phyloP scores from a whole-genome alignment of 1,140 invertebrate genomes.

The Archivesica marissinica region DNA sequence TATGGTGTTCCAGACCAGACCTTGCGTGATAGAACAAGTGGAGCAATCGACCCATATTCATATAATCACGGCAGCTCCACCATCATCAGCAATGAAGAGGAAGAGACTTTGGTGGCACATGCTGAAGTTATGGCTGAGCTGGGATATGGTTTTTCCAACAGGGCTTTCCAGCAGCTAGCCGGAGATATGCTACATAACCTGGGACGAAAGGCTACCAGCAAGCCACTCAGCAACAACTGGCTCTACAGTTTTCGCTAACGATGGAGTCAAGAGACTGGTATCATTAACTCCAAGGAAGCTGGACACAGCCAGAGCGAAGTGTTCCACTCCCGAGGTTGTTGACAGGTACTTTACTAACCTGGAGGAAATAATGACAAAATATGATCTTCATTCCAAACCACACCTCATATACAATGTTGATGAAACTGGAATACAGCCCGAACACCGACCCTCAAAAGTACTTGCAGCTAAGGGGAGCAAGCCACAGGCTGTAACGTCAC shows the following conservation, averaged over 20 bases:
- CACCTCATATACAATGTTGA: conserved; percentile 26
- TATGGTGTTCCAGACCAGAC: too few relatives aligned
- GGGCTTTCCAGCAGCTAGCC: neutral
- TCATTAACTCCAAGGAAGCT: neutral
- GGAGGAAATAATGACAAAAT: neutral
- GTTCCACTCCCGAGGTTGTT: neutral
- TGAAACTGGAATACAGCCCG: conserved; percentile 1
- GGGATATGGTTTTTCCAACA: neutral
- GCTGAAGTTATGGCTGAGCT: neutral
- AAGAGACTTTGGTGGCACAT: neutral
- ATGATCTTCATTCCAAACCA: conserved; percentile 10
- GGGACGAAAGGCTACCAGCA: neutral
- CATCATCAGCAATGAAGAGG: too few relatives aligned
- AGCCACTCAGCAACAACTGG: conserved; percentile 20
- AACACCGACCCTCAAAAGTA: conserved; percentile 11
- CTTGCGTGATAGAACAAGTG: too few relatives aligned
- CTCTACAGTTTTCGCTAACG: neutral
- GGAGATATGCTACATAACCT: neutral
- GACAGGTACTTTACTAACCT: neutral
- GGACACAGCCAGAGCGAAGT: neutral
- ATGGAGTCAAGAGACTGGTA: neutral
- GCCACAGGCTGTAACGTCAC: neutral
- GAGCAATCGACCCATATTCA: too few relatives aligned
- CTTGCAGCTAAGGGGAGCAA: conserved; percentile 4
- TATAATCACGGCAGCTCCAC: too few relatives aligned